phyloP scores from a whole-genome alignment of 2,888 invertebrate species.

The Sycophila texana region DNA sequence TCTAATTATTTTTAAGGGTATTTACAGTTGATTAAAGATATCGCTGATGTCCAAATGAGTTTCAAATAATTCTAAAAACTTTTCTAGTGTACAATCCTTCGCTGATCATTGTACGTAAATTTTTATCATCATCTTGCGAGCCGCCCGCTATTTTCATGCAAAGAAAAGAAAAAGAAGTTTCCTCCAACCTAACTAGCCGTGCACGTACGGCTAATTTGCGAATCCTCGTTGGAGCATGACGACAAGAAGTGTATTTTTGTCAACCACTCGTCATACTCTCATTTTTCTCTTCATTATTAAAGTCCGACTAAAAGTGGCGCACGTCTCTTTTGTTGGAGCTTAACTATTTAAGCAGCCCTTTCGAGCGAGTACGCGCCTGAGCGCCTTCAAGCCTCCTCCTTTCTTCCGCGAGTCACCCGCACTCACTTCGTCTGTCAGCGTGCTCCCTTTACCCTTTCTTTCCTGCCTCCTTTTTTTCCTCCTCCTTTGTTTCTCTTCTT shows the following conservation, averaged over 20 bases:
- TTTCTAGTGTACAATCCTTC: too few species aligned
- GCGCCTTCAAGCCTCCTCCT: not conserved
- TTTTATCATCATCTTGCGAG: not conserved
- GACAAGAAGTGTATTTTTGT: conserved; percentile 44
- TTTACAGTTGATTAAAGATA: too few species aligned
- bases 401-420: not conserved
- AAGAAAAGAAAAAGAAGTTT: too few species aligned
- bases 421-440: not conserved
- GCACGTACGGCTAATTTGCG: conserved; percentile 11
- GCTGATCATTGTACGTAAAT: not conserved
- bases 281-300: conserved; percentile 53
- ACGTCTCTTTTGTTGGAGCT: conserved; percentile 59
- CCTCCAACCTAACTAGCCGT: too few species aligned
- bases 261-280: conserved; percentile 50
- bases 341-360: conserved; percentile 65
- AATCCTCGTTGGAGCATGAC: not conserved
- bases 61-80: too few species aligned
- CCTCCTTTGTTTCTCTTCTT: not conserved
- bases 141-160: too few species aligned
- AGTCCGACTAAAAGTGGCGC: conserved; percentile 58
- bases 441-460: not conserved
- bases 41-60: too few species aligned
- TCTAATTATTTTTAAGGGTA: too few species aligned
- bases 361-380: conserved; percentile 38
- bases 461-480: not conserved